phyloP scores from a whole-genome alignment of 1,140 invertebrate species.

The Aphaenogaster rudis region DNA sequence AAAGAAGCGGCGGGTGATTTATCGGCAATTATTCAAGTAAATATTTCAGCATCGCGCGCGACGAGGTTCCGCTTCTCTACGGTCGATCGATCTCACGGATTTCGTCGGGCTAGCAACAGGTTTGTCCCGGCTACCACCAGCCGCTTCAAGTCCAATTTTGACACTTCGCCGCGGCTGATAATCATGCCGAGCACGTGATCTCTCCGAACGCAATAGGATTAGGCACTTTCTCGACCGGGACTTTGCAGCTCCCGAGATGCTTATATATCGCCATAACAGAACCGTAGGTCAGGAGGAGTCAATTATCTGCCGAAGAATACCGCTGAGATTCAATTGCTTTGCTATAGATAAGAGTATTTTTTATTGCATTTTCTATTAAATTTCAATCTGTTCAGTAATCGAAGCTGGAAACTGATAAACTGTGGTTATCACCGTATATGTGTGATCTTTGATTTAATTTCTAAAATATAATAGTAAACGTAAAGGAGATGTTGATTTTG shows the following conservation, averaged over 20 bases:
- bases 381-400: neutral
- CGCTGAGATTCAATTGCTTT: neutral
- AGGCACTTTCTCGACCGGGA: neutral
- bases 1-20: slow-evolving; percentile 50
- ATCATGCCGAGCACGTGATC: slow-evolving; percentile 15
- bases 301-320: neutral
- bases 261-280: neutral
- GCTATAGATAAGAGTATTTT: neutral
- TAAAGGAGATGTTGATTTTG: neutral
- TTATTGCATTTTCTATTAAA: neutral
- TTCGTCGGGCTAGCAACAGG: slow-evolving; percentile 54
- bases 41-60: slow-evolving; percentile 52
- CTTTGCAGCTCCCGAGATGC: neutral
- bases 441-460: neutral
- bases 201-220: neutral
- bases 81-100: neutral
- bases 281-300: neutral
- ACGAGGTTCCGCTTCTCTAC: neutral
- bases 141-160: slow-evolving; percentile 16
- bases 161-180: neutral
- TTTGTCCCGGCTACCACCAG: slow-evolving; percentile 11
- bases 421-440: neutral
- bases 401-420: neutral
- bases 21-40: slow-evolving; percentile 24
- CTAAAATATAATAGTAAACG: neutral